Base-by-base conservation (phyloP, 2,113 vertebrate species). In the Eurystomus gularis region DNA sequence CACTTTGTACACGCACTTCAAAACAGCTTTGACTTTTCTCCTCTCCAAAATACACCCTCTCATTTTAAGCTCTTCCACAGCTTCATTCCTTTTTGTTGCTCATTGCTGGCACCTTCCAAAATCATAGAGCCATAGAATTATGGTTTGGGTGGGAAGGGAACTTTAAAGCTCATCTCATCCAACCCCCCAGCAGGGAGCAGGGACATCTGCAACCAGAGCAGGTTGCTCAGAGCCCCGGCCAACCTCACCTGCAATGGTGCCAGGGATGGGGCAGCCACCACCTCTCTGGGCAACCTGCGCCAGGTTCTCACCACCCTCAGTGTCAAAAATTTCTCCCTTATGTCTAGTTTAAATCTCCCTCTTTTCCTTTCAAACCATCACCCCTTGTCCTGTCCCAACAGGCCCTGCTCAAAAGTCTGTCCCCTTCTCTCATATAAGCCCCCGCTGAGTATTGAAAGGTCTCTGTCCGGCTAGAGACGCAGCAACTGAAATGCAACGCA, bases 171-270 rank as follows among this genome's bases (percentile, higher is more conserved):
- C 51, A 13, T 3, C 48, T 6, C 19, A 5, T 42, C 40, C 52
- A 52, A 7, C 4, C 39, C 10, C n/a, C n/a, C n/a, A n/a, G n/a
- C n/a, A n/a, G n/a, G n/a, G n/a, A n/a, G n/a, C n/a, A n/a, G n/a
- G n/a, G n/a, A n/a, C n/a, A n/a, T n/a, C n/a, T n/a, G n/a, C n/a
- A n/a, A n/a, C n/a, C n/a, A 1, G 3, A 29, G 0, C 61, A 71
- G 51, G 15, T 0, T 13, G 11, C 28, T 90, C 77, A 51, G 17
- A 86, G 35, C 15, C 35, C 46, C 0, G 0, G 23, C 76, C 82
- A 88, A 1, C 25, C 37, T 75, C 48, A 8, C 16, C 70, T 37
- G 2, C 44, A 40, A 1, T 15, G 18, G 15, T 54, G 23, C 31
- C 88, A 83, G 48, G 39, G 48, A 54, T 28, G 57, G n/a, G n/a